Evolutionary conservation across 2,888 invertebrate species (phyloP), one percentile per base, ranked within the genome.

Genomic region (Branchellion lobata): DNA sequence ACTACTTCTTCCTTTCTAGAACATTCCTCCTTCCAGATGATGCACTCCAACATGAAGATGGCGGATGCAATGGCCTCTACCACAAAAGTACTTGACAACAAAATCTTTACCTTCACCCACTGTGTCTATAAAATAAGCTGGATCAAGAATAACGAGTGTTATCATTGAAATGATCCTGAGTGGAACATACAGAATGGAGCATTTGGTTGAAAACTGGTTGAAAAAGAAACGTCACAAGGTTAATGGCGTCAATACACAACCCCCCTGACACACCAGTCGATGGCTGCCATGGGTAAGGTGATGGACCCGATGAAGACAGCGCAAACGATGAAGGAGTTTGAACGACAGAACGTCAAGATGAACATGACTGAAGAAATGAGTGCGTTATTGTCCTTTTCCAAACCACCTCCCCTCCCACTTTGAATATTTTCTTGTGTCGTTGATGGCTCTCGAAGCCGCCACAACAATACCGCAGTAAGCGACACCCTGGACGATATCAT

Each of bases 351-450:
- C 84, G 92, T 92, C 87, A 94, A 93, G 86, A 94, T 96, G 93
- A 94, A 93, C 84, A 95, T 96, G 94, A 93, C 94, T 0, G 95
- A 96, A 88, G 96, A 96, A 89, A 93, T 95, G 92, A 93, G 93
- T 94, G 90, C 89, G 91, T 89, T 29, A 57, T 14, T 57, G 21
- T 24, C 24, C 3, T 14, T 47, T 47, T 47, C 47, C 47, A 47
- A 47, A 8, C 8, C 47, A 47, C 47, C 47, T 14, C 11, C 18
- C 18, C 18, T 47, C n/a, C n/a, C n/a, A n/a, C n/a, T n/a, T n/a
- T n/a, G n/a, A n/a, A n/a, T n/a, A n/a, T n/a, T n/a, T n/a, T n/a
- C 34, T 65, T 27, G 8, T 65, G 24, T 21, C 21, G 8, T 65
- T 65, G 8, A 27, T 11, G 8, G 24, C 3, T 21, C 29, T 65